phyloP scores from a whole-genome alignment of 2,797 vertebrate genomes.

The Chaetophractus vellerosus region DNA sequence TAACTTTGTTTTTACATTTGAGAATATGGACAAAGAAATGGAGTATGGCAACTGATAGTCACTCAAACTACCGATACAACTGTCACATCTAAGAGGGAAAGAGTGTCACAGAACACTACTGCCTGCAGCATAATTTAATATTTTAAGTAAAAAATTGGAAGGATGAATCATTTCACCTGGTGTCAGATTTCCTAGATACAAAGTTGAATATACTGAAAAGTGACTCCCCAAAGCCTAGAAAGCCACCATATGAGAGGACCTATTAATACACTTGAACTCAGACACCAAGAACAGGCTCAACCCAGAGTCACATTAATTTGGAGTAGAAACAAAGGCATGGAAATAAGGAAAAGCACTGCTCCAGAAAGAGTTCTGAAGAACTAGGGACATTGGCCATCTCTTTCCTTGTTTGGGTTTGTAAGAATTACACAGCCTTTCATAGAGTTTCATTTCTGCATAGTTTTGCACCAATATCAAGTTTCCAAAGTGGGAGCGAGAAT shows the following conservation, averaged over 20 bases:
- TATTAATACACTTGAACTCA: slow-evolving; percentile 31
- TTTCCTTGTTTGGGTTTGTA: background rate
- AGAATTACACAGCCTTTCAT: background rate
- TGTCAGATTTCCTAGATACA: slow-evolving; percentile 65
- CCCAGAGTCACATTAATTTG: background rate
- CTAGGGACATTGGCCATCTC: background rate
- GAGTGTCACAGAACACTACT: slow-evolving; percentile 34
- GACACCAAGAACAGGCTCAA: background rate
- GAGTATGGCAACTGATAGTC: background rate
- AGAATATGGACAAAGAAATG: background rate
- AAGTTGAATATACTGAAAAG: slow-evolving; percentile 49
- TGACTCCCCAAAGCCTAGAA: background rate
- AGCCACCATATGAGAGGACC: background rate
- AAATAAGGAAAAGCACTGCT: background rate
- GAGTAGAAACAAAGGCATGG: background rate
- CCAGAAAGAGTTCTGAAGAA: background rate
- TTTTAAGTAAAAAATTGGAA: slow-evolving; percentile 65
- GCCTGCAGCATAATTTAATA: slow-evolving; percentile 50
- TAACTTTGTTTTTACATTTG: background rate
- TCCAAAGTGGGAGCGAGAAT: background rate
- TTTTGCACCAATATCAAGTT: background rate
- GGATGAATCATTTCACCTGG: slow-evolving; percentile 65
- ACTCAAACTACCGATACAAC: background rate
- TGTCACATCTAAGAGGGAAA: slow-evolving; percentile 52
- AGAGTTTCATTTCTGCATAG: background rate